Base-by-base conservation (phyloP, 1,140 invertebrate genomes). In the Oedothorax gibbosus region DNA sequence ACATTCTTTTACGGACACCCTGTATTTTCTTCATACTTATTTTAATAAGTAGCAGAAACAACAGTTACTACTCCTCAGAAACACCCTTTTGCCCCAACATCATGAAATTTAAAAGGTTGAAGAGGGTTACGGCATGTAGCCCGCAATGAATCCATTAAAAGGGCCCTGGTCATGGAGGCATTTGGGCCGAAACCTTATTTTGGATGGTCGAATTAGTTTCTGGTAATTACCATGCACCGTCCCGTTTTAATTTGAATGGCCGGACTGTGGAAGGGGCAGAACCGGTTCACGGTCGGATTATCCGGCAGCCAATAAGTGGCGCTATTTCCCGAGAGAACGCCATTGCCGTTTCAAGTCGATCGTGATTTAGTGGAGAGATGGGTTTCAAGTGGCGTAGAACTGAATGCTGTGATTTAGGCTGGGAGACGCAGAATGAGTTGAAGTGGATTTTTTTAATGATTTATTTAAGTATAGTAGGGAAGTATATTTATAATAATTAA, bases 151-250 rank as follows among this genome's bases (percentile, higher is more conserved):
- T 71, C 69, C 54, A 71, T 71, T 71, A 71, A 21, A n/a, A n/a
- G 69, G 12, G 64, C 64, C 20, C 18, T 21, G 12, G 50, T 21
- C 35, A 35, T 35, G 35, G 35, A 35, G 35, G 50, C 69, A 53
- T 71, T 53, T 71, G 69, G 69, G 49, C 35, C n/a, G 69, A 71
- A 53, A 51, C 20, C 69, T 71, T 71, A 71, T 71, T 71, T 51
- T 71, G 50, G 69, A 71, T 71, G 69, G 50, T 71, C 54, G 50
- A 71, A 71, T 71, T 71, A 71, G 69, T 71, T 71, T 53, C 69
- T 15, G 54, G 69, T 71, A 71, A 71, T 71, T 71, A 71, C 69
- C 54, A n/a, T 71, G 69, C 50, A 51, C 50, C 51, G 69, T 53
- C 50, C 51, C 69, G 54, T 53, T 71, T 71, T 71, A 71, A 71